These are phyloP conservation scores for Brachycybe producta DNA, from an alignment of 2,888 invertebrate species.

Conservation along the genomic window DNA sequence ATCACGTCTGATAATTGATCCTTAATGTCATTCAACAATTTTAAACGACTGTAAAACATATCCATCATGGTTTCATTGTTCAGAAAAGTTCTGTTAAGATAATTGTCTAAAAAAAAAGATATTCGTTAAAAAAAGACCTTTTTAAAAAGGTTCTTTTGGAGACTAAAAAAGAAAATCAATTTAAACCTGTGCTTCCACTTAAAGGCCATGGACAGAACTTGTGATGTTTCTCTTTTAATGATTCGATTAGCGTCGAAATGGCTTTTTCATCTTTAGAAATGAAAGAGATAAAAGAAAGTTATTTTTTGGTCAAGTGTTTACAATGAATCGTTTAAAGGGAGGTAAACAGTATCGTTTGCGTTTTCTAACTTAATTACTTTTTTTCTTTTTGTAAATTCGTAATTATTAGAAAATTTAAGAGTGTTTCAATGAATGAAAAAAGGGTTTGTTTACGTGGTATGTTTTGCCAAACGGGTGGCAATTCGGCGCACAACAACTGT, in stretches of 20 bases:
- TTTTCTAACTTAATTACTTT: too few relatives aligned
- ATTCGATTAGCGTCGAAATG: background rate
- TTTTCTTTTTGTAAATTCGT: too few relatives aligned
- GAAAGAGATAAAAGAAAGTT: background rate
- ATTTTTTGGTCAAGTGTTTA: too few relatives aligned
- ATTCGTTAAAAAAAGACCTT: too few relatives aligned
- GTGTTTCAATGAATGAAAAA: background rate
- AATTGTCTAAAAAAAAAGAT: background rate
- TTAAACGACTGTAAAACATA: background rate
- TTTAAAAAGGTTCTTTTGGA: background rate
- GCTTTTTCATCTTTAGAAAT: slow-evolving; percentile 1
- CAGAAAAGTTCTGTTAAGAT: background rate
- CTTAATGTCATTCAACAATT: background rate
- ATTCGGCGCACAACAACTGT: slow-evolving; percentile 1
- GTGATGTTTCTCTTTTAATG: background rate
- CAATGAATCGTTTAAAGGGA: too few relatives aligned
- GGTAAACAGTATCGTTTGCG: too few relatives aligned
- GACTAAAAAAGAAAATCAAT: background rate
- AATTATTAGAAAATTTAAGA: too few relatives aligned
- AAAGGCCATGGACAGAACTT: slow-evolving; percentile 12
- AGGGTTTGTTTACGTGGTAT: background rate
- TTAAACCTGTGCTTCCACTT: slow-evolving; percentile 2
- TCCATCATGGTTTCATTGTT: background rate
- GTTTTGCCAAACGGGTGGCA: background rate
- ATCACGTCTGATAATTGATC: background rate